Evolutionary conservation across 2,113 vertebrate species (phyloP), one percentile per base, ranked within the genome.

Genomic region (Acanthisitta chloris): DNA sequence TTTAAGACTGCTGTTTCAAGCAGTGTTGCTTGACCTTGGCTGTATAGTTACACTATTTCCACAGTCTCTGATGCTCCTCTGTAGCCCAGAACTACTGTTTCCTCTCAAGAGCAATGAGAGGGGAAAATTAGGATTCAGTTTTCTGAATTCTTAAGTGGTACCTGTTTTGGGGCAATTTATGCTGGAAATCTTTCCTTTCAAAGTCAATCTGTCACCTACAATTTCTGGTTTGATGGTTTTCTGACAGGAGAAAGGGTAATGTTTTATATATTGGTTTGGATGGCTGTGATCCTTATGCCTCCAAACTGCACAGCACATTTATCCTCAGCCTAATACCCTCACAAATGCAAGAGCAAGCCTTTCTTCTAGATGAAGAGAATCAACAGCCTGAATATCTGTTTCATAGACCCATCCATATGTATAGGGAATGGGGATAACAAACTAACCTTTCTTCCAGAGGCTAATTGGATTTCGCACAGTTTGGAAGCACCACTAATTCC

Each of bases 401-500:
- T 86, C 90, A 38, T 23, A 73, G 78, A 76, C 40, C 38, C n/a
- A 34, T 92, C 85, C 82, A 59, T 71, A 54, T 64, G 83, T 77
- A 59, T 72, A 49, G 55, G 81, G 51, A 90, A 51, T 12, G 65
- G 65, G 87, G 70, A 81, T 93, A 95, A 90, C 86, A 88, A 96
- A 96, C 92, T 91, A 94, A 95, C 93, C 92, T 94, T 95, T 92
- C 90, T 96, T 79, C 88, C 83, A 84, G 92, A 45, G 96, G 83
- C 81, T 97, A 97, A 97, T 94, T 97, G 96, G 94, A 96, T 97
- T 97, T 96, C 94, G 88, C 93, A 83, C 79, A 73, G 43, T 97
- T 95, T 96, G 93, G 88, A 96, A 93, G 86, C 72, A 86, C 88
- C 36, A n/a, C 65, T 84, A 80, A 95, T 92, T 95, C 86, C 92